These are phyloP conservation scores for Synergus laeviventris DNA, from an alignment of 2,888 invertebrate species.

Conservation along the genomic window DNA sequence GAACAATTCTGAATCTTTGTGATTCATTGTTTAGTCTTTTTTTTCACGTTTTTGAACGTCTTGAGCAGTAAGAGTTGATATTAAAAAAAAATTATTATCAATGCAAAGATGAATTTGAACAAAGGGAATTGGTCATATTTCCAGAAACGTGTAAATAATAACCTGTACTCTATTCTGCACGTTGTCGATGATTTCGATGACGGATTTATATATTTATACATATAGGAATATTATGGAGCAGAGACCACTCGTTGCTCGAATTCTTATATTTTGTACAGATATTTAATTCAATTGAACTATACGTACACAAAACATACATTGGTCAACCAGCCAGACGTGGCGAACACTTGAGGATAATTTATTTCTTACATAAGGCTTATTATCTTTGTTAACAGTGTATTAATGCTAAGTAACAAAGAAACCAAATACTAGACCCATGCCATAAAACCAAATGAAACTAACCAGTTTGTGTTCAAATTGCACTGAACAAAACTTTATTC, in stretches of 20 bases:
- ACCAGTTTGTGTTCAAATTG: constrained; percentile 74
- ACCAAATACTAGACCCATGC: constrained; percentile 75
- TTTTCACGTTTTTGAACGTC: too few species aligned
- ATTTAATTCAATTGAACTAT: constrained; percentile 57
- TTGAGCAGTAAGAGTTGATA: not conserved
- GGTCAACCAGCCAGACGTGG: constrained; percentile 52
- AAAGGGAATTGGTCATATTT: not conserved
- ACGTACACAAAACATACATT: constrained; percentile 50
- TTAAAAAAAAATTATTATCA: too few species aligned
- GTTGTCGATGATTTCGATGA: constrained; percentile 67
- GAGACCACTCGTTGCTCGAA: constrained; percentile 56
- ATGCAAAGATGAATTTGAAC: not conserved
- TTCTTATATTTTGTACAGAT: constrained; percentile 64
- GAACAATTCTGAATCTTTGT: too few species aligned
- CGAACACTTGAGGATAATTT: constrained; percentile 59
- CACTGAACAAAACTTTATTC: constrained; percentile 60
- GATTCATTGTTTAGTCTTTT: too few species aligned
- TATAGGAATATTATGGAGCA: constrained; percentile 49
- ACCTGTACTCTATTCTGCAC: constrained; percentile 67
- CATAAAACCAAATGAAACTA: constrained; percentile 74
- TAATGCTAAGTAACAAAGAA: constrained; percentile 63
- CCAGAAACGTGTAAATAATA: constrained; percentile 64
- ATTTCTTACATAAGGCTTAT: constrained; percentile 63
- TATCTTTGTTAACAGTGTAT: constrained; percentile 51
- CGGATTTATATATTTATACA: constrained; percentile 69